Evolutionary conservation across 2,113 vertebrate genomes (phyloP).

Genomic region (Nipponia nippon): DNA sequence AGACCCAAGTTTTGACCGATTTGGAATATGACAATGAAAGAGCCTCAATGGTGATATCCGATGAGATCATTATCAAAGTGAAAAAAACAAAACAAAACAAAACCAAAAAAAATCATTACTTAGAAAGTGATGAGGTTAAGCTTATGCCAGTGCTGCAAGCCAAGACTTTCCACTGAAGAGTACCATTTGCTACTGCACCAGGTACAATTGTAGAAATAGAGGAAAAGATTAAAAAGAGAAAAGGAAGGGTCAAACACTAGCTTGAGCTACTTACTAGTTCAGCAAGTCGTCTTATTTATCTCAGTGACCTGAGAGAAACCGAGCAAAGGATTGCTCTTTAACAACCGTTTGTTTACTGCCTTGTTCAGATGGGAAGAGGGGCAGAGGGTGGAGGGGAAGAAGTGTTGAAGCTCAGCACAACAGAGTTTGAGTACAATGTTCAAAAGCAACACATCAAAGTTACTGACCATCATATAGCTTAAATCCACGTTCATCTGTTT

Average conservation of each 20-base stretch:
- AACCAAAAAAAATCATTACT: not conserved
- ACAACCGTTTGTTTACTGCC: not conserved
- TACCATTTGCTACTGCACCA: not conserved
- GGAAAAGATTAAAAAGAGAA: not conserved
- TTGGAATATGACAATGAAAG: not conserved
- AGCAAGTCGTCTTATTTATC: not conserved
- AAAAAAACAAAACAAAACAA: not conserved
- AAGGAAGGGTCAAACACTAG: not conserved
- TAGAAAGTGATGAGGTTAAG: not conserved
- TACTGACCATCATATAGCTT: conserved; percentile 91
- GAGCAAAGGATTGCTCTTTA: not conserved
- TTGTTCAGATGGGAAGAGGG: not conserved
- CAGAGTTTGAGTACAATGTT: not conserved
- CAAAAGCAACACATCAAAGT: not conserved
- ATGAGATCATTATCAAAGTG: not conserved
- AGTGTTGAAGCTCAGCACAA: not conserved
- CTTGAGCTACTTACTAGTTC: not conserved
- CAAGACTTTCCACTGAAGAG: not conserved
- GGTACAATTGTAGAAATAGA: not conserved
- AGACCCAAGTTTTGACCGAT: not conserved
- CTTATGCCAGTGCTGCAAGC: not conserved
- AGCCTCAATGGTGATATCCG: not conserved
- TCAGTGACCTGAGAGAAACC: not conserved
- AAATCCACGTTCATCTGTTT: conserved; percentile 86
- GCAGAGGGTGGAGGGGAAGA: fast-evolving